Evolutionary conservation across 2,888 invertebrate genomes (phyloP), one percentile per base, ranked within the genome.

Genomic region (Sphecodes monilicornis): DNA sequence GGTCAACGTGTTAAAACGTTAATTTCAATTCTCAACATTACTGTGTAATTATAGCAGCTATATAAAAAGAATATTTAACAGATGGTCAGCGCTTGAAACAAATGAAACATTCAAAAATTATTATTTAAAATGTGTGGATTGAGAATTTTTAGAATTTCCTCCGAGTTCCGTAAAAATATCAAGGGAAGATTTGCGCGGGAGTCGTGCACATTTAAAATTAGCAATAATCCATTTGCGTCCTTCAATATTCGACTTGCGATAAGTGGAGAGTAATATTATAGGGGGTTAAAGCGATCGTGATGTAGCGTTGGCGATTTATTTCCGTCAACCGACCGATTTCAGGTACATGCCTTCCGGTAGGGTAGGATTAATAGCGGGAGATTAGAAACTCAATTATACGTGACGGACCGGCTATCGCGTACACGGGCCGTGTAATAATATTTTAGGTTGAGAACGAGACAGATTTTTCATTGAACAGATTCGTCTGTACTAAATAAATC

Each of bases 371-470:
- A 90, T 86, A 83, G 88, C 75, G 41, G 80, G 81, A 83, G 86
- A 89, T 90, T 89, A 82, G 85, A 90, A 90, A 90, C 86, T 88
- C 90, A 88, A 90, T 90, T 90, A 90, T 83, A 90, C 79, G 69
- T 83, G 83, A 83, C 82, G 82, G 73, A 39, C 73, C 69, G 82
- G 76, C 76, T 82, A 76, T 75, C 79, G 64, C 78, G 71, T 69
- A 66, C 77, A 71, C 80, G 69, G 41, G 66, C 76, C 83, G 81
- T 87, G 86, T 85, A 84, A 87, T 88, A 82, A 82, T 85, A 82
- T 80, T 78, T 83, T 68, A 83, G 60, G 69, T 41, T n/a, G 72
- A 50, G 69, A 73, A 81, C 57, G 26, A 68, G 76, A 72, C 41
- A 60, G 29, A 76, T 81, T 81, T 83, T 83, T 83, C 76, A 57